A percentile compares a stretch with the other conserved stretches of the same genome.
Conservation (phyloP, 2,113 vertebrate species). For the Gavia stellata region DNA sequence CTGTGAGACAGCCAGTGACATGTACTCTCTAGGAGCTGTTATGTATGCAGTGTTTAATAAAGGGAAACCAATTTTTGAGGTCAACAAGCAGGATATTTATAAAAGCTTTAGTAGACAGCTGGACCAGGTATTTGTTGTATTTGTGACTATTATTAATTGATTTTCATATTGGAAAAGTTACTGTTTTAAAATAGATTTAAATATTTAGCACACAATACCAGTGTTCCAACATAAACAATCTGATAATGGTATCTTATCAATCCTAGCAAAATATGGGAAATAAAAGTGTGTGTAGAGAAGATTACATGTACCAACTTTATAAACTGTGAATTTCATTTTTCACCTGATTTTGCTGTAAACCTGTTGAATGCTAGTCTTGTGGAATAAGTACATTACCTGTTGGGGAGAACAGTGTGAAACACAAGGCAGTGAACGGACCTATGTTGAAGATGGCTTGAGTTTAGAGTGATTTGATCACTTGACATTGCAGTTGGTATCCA, state of each 20-base stretch:
- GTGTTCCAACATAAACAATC: background rate
- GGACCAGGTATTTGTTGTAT: conserved; percentile 84
- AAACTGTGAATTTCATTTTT: background rate
- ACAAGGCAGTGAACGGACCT: background rate
- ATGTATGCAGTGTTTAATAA: conserved; percentile 96
- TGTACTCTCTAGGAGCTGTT: conserved; percentile 95
- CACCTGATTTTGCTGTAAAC: background rate
- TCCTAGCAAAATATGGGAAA: background rate
- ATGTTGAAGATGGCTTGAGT: background rate
- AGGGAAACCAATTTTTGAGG: conserved; percentile 93
- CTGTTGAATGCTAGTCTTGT: background rate
- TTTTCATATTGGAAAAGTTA: background rate
- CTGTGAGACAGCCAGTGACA: conserved; percentile 95
- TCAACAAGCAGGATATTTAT: conserved; percentile 98
- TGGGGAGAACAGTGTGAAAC: background rate
- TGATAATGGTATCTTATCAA: background rate
- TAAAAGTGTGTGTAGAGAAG: background rate
- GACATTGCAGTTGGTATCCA: background rate
- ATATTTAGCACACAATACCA: background rate
- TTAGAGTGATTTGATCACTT: background rate
- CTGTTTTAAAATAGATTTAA: background rate
- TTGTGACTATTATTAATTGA: background rate
- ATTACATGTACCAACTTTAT: background rate
- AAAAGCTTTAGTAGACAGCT: conserved; percentile 98
- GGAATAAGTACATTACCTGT: background rate